phyloP scores from a whole-genome alignment of 2,113 vertebrate species.

The Odontophorus gujanensis region DNA sequence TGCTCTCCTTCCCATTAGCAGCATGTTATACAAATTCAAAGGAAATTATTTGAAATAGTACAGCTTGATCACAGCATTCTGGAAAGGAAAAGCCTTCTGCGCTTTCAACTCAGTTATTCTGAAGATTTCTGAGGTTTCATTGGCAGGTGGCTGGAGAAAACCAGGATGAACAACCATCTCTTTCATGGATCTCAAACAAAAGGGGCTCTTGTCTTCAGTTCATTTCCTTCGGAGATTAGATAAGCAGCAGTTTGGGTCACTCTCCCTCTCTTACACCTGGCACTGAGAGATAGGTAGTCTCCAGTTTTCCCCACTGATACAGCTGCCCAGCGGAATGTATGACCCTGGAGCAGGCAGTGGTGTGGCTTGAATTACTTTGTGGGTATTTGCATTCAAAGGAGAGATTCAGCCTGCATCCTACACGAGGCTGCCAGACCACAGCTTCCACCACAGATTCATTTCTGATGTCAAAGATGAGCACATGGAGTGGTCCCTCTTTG shows the following conservation, averaged over 20 bases:
- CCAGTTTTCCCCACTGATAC: not conserved
- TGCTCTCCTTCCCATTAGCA: not conserved
- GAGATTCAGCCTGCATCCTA: not conserved
- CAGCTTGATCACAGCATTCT: not conserved
- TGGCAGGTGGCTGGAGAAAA: not conserved
- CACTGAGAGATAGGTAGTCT: not conserved
- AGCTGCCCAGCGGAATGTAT: not conserved
- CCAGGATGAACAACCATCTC: not conserved
- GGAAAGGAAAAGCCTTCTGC: not conserved
- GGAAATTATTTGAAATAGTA: not conserved
- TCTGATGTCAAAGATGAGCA: not conserved
- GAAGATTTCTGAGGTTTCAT: not conserved
- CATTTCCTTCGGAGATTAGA: not conserved
- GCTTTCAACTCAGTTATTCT: not conserved
- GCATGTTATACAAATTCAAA: not conserved
- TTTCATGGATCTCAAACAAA: not conserved
- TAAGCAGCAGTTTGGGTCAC: not conserved
- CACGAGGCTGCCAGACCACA: not conserved
- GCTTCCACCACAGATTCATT: not conserved
- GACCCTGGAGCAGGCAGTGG: not conserved
- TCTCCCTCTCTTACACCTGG: not conserved
- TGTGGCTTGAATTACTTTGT: not conserved
- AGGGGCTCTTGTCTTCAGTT: fast-evolving
- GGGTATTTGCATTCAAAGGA: not conserved
- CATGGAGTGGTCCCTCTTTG: fast-evolving